Conservation (phyloP, 2,797 vertebrate genomes). For the Luscinia luscinia region DNA sequence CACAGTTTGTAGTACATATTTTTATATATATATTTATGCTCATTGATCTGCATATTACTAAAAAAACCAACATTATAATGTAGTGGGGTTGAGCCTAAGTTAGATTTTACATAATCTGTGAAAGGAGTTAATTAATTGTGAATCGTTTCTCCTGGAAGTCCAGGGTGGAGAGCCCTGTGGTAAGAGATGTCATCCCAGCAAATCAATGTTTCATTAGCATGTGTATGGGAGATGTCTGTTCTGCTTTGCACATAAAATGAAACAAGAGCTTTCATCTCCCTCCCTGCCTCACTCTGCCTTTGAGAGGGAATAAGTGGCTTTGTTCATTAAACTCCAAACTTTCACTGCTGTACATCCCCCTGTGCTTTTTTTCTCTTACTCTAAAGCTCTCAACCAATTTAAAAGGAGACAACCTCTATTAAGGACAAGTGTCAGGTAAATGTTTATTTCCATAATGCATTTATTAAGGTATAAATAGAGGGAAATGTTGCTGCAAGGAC, state of each 20-base stretch:
- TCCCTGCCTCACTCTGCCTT: constrained; percentile 24
- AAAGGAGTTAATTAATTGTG: constrained; percentile 69
- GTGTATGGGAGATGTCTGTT: constrained; percentile 88
- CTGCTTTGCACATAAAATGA: constrained; percentile 86
- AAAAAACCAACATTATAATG: background rate
- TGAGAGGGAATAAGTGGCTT: constrained; percentile 49
- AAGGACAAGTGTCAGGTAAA: constrained; percentile 32
- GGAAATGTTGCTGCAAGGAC: background rate
- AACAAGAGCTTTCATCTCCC: constrained; percentile 65
- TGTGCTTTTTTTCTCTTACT: background rate
- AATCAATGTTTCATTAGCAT: constrained; percentile 89
- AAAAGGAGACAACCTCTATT: constrained; percentile 13
- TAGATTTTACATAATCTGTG: constrained; percentile 46
- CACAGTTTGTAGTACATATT: background rate
- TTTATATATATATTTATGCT: background rate
- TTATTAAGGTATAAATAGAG: background rate
- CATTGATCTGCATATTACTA: background rate
- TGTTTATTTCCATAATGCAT: constrained; percentile 22
- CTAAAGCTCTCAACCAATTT: background rate
- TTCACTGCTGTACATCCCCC: background rate
- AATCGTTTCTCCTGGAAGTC: constrained; percentile 58
- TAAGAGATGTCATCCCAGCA: constrained; percentile 73
- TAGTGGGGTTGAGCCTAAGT: background rate
- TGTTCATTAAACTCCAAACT: constrained; percentile 60
- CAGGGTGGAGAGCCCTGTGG: constrained; percentile 56